These are phyloP conservation scores for Drosophila pandora DNA, from an alignment of 1,140 invertebrate species.

Conservation along the genomic window DNA sequence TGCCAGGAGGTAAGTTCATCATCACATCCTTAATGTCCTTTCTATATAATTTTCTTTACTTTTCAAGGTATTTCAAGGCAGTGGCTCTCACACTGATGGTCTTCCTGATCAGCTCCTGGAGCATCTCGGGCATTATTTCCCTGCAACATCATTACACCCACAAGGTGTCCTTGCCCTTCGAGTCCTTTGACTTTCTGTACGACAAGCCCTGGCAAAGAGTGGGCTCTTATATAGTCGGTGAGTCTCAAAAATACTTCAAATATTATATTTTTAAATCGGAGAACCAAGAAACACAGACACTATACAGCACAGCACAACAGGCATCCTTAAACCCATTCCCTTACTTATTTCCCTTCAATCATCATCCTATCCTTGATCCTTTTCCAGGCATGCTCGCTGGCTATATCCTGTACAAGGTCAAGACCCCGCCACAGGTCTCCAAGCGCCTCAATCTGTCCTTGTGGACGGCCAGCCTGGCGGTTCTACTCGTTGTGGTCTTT, in stretches of 20 bases:
- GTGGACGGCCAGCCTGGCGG: constrained; percentile 86
- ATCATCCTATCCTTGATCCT: not conserved
- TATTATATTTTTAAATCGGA: not conserved
- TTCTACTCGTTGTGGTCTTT: constrained; percentile 89
- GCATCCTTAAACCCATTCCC: not conserved
- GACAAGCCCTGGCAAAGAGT: constrained; percentile 93
- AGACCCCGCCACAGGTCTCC: constrained; percentile 87
- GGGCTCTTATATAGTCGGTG: constrained; percentile 91
- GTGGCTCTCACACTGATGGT: constrained; percentile 85
- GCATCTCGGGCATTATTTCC: constrained; percentile 90
- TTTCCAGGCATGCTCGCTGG: constrained; percentile 88
- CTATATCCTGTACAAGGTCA: constrained; percentile 89
- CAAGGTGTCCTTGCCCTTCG: constrained; percentile 92
- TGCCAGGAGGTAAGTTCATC: constrained; percentile 88
- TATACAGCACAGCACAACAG: not conserved
- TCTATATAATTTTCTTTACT: not conserved
- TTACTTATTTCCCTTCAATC: not conserved
- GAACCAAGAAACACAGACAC: no score
- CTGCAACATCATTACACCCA: constrained; percentile 90
- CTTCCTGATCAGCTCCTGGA: constrained; percentile 89
- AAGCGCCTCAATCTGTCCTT: constrained; percentile 86
- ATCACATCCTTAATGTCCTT: not conserved
- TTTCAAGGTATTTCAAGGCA: constrained; percentile 85
- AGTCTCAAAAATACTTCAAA: constrained; percentile 40
- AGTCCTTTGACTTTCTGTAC: constrained; percentile 92